Evolutionary conservation across 2,888 invertebrate genomes (phyloP), one percentile per base, ranked within the genome.

Genomic region (Marronus borbonicus): DNA sequence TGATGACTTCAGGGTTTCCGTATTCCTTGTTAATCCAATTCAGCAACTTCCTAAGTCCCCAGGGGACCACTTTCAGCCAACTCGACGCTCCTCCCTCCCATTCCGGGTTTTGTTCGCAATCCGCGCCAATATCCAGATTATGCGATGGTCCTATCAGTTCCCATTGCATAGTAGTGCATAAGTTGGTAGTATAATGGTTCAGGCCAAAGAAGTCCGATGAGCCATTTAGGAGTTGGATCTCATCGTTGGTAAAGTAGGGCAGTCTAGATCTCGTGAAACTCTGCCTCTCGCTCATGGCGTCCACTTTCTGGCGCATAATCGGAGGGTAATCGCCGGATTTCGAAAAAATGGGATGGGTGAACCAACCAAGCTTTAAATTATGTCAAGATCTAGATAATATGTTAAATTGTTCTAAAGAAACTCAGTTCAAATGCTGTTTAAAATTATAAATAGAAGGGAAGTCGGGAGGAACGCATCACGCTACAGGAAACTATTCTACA

Each of bases 191-290:
- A 85, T 93, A 94, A 76, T 92, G 90, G 84, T 94, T 94, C 7
- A 94, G 82, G 0, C 93, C 94, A 39, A 94, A 88, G 86, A 93
- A 94, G 85, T 94, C 94, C 80, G 84, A 90, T 81, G 90, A 90
- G 83, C 90, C 92, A 84, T 83, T 84, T 62, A 91, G 87, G 12
- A 85, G 83, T 44, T 86, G 79, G 10, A 90, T 86, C 88, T 91
- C 90, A 24, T 87, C 81, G 8, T 81, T 39, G 0, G 88, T 86
- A 68, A 92, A 89, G 58, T 80, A 77, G 0, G 91, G 91, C 36
- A 92, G 84, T 78, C 90, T 85, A 0, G 91, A 91, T 64, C 82
- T 81, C 0, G 82, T 58, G 68, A 87, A 88, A 4, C 89, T 89
- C 83, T 91, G 89, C 2, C 83, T 75, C 31, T 79, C 80, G 81